Evolutionary conservation across 2,888 invertebrate genomes (phyloP), one percentile per base, ranked within the genome.

Genomic region (Synergus gifuensis): DNA sequence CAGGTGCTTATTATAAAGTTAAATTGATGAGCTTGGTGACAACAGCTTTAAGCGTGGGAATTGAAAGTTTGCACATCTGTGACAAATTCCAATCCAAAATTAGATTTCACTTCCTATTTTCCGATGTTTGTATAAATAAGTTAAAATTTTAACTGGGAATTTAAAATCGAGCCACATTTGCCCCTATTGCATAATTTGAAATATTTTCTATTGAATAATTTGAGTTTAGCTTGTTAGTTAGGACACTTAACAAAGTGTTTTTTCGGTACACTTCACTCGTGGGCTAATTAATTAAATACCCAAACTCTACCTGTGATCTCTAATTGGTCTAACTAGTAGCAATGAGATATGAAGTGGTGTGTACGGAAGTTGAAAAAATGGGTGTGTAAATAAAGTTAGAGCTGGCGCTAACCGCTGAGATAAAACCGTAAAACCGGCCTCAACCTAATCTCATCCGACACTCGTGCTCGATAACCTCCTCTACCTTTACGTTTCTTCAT

Each of bases 341-440:
- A 69, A 69, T 69, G 69, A 67, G 42, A 22, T 67, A 22, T 46
- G 42, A 46, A 44, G 66, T 67, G 66, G 18, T 69, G 44, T 67
- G 14, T 28, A 69, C 46, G 54, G 54, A 73, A 54, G n/a, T 54
- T 73, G 9, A 36, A 49, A 49, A 49, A 67, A 28, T 28, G 49
- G 14, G 14, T 7, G 67, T 44, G 69, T 69, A 49, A 69, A 69
- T 69, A 69, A 28, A n/a, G 40, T 73, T 73, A 73, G 28, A 73
- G 73, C 40, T 73, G 73, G 73, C 73, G 73, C 73, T 73, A 73
- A 73, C 49, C 36, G 60, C 49, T 40, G 73, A 73, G 73, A 73
- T 73, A 73, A 73, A 73, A 73, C 46, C 36, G 49, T 46, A 73
- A 49, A 73, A 73, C 73, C 73, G 49, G 54, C 28, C 69, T 46